phyloP scores from a whole-genome alignment of 2,113 vertebrate genomes.

The Trichechus manatus region DNA sequence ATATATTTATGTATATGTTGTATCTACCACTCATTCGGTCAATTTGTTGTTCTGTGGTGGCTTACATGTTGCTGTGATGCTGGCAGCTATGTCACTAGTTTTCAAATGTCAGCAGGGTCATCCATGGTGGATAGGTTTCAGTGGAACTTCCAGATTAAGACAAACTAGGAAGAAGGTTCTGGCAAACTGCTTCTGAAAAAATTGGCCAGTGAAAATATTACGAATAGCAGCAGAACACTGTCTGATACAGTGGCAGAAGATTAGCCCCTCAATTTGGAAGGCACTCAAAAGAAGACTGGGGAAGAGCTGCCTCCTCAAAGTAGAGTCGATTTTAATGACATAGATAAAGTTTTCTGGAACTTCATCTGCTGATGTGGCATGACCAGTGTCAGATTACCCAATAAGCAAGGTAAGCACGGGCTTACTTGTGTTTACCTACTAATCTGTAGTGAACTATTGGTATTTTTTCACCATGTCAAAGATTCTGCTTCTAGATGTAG shows the following conservation, averaged over 20 bases:
- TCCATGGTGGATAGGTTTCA: neutral
- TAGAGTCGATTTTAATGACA: neutral
- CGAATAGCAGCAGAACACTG: neutral
- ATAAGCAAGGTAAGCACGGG: too few species aligned
- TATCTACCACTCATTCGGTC: neutral
- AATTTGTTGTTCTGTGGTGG: neutral
- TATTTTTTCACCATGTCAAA: too few species aligned
- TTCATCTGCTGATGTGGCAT: neutral
- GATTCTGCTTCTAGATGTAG: too few species aligned
- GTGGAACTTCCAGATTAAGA: neutral
- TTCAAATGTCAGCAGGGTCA: neutral
- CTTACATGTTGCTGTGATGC: neutral
- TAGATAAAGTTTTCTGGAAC: neutral
- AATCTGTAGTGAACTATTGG: too few species aligned
- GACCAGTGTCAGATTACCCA: too few species aligned
- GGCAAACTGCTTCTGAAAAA: neutral
- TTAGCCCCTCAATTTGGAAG: neutral
- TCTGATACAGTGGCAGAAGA: neutral
- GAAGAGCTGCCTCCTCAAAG: neutral
- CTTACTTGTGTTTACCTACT: too few species aligned
- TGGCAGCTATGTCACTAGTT: neutral
- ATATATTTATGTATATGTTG: neutral
- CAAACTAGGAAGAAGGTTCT: neutral
- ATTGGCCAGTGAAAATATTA: neutral
- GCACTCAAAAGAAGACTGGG: neutral